Evolutionary conservation across 2,888 invertebrate species (phyloP).

Genomic region (Latheticus oryzae): DNA sequence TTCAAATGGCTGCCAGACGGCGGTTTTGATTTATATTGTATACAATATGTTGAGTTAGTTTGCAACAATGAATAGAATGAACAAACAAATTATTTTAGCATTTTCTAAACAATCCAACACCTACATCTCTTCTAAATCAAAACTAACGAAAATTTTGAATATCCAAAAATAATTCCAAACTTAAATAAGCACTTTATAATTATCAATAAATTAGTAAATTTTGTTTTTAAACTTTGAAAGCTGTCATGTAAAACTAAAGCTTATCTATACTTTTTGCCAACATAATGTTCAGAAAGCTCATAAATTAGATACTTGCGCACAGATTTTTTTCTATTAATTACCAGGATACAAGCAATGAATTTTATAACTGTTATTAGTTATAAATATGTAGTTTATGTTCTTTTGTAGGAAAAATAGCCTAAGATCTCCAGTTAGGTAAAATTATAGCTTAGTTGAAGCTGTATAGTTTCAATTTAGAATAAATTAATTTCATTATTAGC

Average conservation of each 20-base stretch:
- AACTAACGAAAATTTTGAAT: too few relatives aligned
- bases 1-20: conserved; percentile 29
- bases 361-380: conserved; percentile 4
- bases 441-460: neutral
- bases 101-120: conserved; percentile 4
- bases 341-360: too few relatives aligned
- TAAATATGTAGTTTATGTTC: neutral
- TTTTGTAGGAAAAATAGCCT: neutral
- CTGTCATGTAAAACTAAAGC: too few relatives aligned
- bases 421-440: neutral
- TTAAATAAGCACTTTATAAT: too few relatives aligned
- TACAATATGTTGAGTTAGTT: conserved; percentile 7
- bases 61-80: neutral
- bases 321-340: conserved; percentile 3
- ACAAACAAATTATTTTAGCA: conserved; percentile 2
- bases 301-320: neutral
- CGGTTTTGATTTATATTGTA: conserved; percentile 35
- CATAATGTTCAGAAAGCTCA: conserved; percentile 5
- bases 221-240: neutral
- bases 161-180: neutral
- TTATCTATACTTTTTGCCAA: neutral
- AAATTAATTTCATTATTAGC: conserved; percentile 17
- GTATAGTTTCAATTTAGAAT: conserved; percentile 4
- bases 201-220: neutral
- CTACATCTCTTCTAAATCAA: too few relatives aligned